These are phyloP conservation scores for Stegana nigrithorax DNA, from an alignment of 2,888 invertebrate species.

Conservation along the genomic window DNA sequence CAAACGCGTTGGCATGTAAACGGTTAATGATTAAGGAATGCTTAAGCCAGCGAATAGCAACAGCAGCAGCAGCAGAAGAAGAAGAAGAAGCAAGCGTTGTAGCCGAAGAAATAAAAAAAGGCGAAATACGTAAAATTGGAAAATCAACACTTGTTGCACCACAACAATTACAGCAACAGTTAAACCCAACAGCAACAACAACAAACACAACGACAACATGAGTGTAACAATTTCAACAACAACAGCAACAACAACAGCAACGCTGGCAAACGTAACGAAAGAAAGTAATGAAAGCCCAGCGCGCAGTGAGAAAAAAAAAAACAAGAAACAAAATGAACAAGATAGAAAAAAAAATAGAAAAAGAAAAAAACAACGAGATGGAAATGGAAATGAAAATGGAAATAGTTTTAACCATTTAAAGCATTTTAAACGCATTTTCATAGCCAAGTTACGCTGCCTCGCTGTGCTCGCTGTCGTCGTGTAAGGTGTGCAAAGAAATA, in stretches of 20 bases:
- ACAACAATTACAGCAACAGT: background rate
- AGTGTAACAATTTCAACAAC: background rate
- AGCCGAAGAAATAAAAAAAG: background rate
- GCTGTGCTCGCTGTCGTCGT: too few relatives aligned
- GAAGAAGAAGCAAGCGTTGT: background rate
- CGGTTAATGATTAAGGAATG: slow-evolving; percentile 21
- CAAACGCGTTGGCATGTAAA: background rate
- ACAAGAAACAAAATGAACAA: too few relatives aligned
- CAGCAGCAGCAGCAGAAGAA: slow-evolving; percentile 1
- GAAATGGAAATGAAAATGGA: too few relatives aligned
- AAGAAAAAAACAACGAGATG: too few relatives aligned
- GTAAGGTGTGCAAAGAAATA: too few relatives aligned
- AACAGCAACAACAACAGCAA: slow-evolving; percentile 8
- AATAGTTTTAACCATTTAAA: slow-evolving; percentile 13
- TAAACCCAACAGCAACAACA: background rate
- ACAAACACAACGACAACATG: slow-evolving; percentile 14
- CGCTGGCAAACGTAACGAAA: background rate
- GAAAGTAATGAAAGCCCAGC: slow-evolving; percentile 3
- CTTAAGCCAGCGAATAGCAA: slow-evolving; percentile 1
- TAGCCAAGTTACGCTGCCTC: slow-evolving; percentile 6
- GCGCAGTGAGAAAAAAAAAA: too few relatives aligned
- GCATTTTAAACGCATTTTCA: slow-evolving; percentile 9
- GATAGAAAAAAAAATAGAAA: too few relatives aligned
- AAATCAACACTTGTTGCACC: slow-evolving; percentile 18
- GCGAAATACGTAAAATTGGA: slow-evolving; percentile 19